Conservation (phyloP, 2,113 vertebrate species). For the Catharus fuscescens region DNA sequence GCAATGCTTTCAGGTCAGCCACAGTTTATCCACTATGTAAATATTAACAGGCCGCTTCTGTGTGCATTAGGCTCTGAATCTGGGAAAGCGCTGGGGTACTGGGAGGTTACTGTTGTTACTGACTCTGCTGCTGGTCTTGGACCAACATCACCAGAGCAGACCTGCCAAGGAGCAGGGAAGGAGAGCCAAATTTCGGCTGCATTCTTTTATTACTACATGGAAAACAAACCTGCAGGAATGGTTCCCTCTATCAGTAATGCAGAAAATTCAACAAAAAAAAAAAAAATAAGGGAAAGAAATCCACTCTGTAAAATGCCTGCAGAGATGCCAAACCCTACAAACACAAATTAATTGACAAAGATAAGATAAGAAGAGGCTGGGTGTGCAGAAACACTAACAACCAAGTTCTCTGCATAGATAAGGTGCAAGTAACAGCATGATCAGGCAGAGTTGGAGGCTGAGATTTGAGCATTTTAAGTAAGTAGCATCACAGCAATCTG, state of each 20-base stretch:
- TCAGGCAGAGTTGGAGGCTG: background rate
- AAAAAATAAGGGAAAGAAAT: background rate
- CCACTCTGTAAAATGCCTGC: background rate
- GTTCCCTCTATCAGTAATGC: background rate
- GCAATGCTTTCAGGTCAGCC: conserved; percentile 47
- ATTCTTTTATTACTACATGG: conserved; percentile 47
- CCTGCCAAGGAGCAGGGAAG: conserved; percentile 41
- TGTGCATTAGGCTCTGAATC: conserved; percentile 1
- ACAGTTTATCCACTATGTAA: conserved; percentile 57
- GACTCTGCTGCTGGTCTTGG: conserved; percentile 37
- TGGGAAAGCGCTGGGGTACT: background rate
- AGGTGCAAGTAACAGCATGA: background rate
- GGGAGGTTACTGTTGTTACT: conserved; percentile 17
- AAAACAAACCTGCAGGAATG: conserved; percentile 55
- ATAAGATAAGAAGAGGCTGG: conserved; percentile 5
- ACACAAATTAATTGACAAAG: conserved; percentile 52
- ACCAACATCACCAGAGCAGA: conserved; percentile 42
- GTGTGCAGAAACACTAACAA: conserved; percentile 10
- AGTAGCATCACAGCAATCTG: background rate
- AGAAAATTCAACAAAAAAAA: conserved; percentile 21
- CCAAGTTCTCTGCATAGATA: conserved; percentile 6
- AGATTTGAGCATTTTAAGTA: background rate
- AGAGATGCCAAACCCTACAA: background rate
- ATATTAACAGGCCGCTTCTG: conserved; percentile 41
- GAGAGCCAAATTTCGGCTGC: conserved; percentile 8